phyloP scores from a whole-genome alignment of 2,888 invertebrate species.

The Tineola bisselliella region DNA sequence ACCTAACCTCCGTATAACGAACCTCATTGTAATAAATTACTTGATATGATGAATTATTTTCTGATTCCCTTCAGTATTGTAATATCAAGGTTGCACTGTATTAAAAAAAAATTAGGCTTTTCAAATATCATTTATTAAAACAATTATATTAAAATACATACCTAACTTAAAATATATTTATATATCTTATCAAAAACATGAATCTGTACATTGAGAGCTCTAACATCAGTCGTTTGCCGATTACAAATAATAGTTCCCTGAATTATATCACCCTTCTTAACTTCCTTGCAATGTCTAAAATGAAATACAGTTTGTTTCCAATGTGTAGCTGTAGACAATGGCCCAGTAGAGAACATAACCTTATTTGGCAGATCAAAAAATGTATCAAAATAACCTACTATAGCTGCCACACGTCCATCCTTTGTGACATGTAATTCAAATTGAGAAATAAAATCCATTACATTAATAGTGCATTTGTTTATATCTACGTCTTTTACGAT shows the following conservation, averaged over 20 bases:
- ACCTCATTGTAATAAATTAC: too few relatives aligned
- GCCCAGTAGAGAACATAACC: slow-evolving; percentile 82
- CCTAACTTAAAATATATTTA: slow-evolving; percentile 72
- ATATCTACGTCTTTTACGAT: slow-evolving; percentile 79
- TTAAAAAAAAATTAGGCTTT: too few relatives aligned
- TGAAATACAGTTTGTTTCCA: slow-evolving; percentile 96
- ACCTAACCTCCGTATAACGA: too few relatives aligned
- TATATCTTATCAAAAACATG: slow-evolving; percentile 69
- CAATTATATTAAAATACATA: not conserved
- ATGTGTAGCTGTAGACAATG: slow-evolving; percentile 79
- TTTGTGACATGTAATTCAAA: slow-evolving; percentile 73
- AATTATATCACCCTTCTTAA: slow-evolving; percentile 73
- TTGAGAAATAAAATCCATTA: slow-evolving; percentile 75
- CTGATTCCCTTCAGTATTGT: too few relatives aligned
- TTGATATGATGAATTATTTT: too few relatives aligned
- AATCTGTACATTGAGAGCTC: slow-evolving; percentile 78
- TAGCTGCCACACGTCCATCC: slow-evolving; percentile 77
- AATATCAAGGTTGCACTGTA: too few relatives aligned
- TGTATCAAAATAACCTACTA: slow-evolving; percentile 93
- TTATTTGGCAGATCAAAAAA: slow-evolving; percentile 78
- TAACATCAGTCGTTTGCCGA: slow-evolving; percentile 76
- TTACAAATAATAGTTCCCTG: slow-evolving; percentile 77
- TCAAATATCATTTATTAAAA: too few relatives aligned
- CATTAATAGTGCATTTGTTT: slow-evolving; percentile 74
- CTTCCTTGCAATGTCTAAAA: slow-evolving; percentile 75